Base-by-base conservation (phyloP, 2,113 vertebrate genomes). In the Cyprinodon brontotheroides region DNA sequence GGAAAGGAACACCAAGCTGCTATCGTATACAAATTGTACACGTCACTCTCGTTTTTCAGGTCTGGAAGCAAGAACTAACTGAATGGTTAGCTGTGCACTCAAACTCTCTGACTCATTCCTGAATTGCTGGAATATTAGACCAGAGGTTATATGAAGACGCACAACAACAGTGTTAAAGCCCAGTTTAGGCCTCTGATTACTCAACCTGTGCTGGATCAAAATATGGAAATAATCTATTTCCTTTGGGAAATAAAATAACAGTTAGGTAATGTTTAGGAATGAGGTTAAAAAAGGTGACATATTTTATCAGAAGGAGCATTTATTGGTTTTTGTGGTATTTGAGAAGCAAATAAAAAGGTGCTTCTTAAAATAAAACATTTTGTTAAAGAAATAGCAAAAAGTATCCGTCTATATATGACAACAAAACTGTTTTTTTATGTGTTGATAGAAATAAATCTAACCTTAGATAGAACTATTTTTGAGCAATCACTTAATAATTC, bases 121-220 rank as follows among this genome's bases (percentile, higher is more conserved):
- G 37, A 67, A 61, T 66, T 2, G 4, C 41, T 71, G 10, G 29
- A 47, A 73, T 47, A 61, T 48, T 60, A 72, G 77, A 68, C 74
- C 80, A 45, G 12, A 73, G 29, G 12, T 61, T 45, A 85, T 12
- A 59, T 72, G 70, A 61, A 63, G 70, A 68, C 61, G 61, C 12
- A 65, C 61, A 67, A 72, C 22, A 84, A 60, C 61, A 70, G 41
- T 45, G 60, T 73, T 61, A 15, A 59, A 29, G 45, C 78, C 75
- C 62, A 3, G 9, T 75, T 66, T 65, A 59, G 41, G 50, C 36
- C 22, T 17, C 11, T 11, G 20, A 39, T 61, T 14, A 38, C 53
- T 43, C 20, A 53, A 10, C 37, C 22, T 29, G 11, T 22, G 2
- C n/a, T 60, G 39, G 20, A 43, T 8, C 11, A 60, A 15, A 57